phyloP scores from a whole-genome alignment of 2,797 vertebrate species.

The Spea hammondii region DNA sequence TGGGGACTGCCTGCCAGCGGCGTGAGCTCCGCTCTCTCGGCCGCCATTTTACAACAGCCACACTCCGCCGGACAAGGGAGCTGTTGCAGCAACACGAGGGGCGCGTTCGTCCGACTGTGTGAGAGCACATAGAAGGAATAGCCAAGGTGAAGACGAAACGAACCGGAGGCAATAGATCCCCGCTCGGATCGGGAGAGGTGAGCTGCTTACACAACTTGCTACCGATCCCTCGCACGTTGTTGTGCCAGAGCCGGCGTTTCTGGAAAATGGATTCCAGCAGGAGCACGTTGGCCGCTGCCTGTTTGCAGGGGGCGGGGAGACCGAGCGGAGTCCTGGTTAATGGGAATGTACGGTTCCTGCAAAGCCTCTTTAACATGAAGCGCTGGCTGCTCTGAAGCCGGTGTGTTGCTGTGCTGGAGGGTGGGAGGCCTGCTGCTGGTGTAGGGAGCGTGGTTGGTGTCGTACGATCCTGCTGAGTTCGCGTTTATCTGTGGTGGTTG shows the following conservation, averaged over 20 bases:
- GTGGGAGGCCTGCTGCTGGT: slow-evolving; percentile 26
- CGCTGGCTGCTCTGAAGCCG: background rate
- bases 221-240: background rate
- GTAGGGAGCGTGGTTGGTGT: slow-evolving; percentile 41
- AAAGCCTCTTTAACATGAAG: background rate
- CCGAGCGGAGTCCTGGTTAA: background rate
- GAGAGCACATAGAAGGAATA: slow-evolving; percentile 50
- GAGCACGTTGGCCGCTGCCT: slow-evolving; percentile 68
- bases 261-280: slow-evolving; percentile 87
- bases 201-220: background rate
- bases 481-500: slow-evolving; percentile 29
- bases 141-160: background rate
- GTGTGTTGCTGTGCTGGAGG: background rate
- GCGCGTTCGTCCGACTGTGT: slow-evolving; percentile 55
- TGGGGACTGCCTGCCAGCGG: slow-evolving; percentile 78
- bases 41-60: slow-evolving; percentile 97
- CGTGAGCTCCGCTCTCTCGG: slow-evolving; percentile 91
- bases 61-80: slow-evolving; percentile 82
- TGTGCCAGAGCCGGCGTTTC: slow-evolving; percentile 80
- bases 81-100: slow-evolving; percentile 69
- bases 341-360: background rate
- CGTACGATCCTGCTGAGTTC: slow-evolving; percentile 36
- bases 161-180: slow-evolving; percentile 17
- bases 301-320: slow-evolving; percentile 54
- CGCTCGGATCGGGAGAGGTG: slow-evolving; percentile 45